phyloP scores from a whole-genome alignment of 2,797 vertebrate genomes.

The Loris lydekkerianus region DNA sequence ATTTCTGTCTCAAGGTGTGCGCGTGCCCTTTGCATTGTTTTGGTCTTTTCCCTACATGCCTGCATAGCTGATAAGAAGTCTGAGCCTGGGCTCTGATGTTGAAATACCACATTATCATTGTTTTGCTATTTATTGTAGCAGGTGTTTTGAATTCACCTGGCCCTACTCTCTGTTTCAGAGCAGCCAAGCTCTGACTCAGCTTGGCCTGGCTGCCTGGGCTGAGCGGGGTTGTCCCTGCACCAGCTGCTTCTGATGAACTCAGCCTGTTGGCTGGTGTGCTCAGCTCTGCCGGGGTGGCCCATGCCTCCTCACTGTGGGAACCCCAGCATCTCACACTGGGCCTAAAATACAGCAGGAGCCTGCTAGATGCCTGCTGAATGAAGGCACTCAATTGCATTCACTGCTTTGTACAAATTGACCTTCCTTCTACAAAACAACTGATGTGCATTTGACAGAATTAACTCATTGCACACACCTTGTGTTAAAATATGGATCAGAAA shows the following conservation, averaged over 20 bases:
- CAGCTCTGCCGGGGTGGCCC: background rate
- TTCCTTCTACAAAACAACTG: conserved; percentile 5
- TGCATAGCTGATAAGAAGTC: background rate
- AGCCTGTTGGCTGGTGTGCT: background rate
- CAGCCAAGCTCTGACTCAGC: background rate
- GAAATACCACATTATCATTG: conserved; percentile 63
- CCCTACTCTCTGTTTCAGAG: background rate
- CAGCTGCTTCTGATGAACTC: background rate
- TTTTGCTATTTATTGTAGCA: conserved; percentile 56
- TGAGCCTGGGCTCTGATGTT: background rate
- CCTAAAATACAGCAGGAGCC: background rate
- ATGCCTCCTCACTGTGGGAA: accelerated
- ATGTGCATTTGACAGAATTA: background rate
- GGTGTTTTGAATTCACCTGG: conserved; percentile 64
- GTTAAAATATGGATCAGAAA: background rate
- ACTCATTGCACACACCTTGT: background rate
- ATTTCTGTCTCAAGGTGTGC: background rate
- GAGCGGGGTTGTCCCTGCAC: background rate
- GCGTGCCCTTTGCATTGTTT: background rate
- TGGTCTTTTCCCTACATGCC: background rate
- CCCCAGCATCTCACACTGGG: background rate
- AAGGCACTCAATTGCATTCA: background rate
- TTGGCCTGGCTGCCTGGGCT: background rate
- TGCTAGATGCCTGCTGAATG: background rate
- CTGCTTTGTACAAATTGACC: background rate